Evolutionary conservation across 2,888 invertebrate species (phyloP), one percentile per base, ranked within the genome.

Genomic region (Sarcophaga variegata): DNA sequence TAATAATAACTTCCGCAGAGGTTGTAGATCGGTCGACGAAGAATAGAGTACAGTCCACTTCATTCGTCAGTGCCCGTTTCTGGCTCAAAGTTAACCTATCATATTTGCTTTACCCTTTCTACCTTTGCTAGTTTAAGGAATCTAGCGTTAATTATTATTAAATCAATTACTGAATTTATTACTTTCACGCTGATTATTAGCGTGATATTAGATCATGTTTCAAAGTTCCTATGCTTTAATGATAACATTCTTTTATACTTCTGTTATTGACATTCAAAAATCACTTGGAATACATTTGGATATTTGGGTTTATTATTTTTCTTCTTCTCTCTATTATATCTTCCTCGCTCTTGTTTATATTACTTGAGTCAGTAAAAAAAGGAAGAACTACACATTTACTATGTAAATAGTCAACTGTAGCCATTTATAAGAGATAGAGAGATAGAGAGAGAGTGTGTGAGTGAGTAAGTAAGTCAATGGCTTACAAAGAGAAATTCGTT

Each of bases 231-330:
- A 37, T 37, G 37, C 37, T 37, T 37, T 47, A 22, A 63, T 62
- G 66, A n/a, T 5, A 37, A 6, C 27, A 49, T 49, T 14, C 69
- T 49, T 70, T 70, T 12, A 70, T 0, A 22, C 2, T 14, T 22
- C 69, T 70, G 69, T 5, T 49, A 20, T 63, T 62, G 60, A 22
- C 62, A 78, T 70, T 78, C 14, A 78, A 70, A 63, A 69, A 22
- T 59, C 54, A 54, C 54, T 54, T 54, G 54, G 4, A 54, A 45
- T 17, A 17, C 14, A 45, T 60, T 59, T 20, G 6, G 27, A 4
- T 60, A 60, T 74, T 74, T 20, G 22, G 74, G n/a, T 11, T 10
- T 74, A n/a, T 25, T 49, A 37, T 20, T 22, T 71, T 72, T 72
- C 45, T 62, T 14, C n/a, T 17, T 37, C 45, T 3, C 1, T 47